Conservation (phyloP, 1,140 invertebrate genomes). For the Bombus cullumanus region DNA sequence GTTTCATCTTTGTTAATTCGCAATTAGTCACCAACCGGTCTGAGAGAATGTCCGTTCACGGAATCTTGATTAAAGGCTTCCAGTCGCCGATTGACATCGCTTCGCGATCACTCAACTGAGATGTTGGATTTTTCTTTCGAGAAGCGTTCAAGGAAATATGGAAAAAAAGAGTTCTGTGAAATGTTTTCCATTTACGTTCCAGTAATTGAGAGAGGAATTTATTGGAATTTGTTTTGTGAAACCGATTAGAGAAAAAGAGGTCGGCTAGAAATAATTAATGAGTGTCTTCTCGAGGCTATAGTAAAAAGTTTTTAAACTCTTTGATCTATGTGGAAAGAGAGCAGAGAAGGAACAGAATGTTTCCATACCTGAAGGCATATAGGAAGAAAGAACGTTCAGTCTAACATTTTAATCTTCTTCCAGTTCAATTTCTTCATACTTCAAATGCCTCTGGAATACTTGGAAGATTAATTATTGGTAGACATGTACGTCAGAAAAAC, state of each 20-base stretch:
- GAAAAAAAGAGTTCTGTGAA: background rate
- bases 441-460: background rate
- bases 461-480: background rate
- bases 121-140: background rate
- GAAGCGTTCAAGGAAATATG: background rate
- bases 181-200: background rate
- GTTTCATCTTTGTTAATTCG: constrained; percentile 23
- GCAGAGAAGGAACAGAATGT: too few relatives aligned
- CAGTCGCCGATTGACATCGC: background rate
- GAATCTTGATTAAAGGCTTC: background rate
- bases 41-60: background rate
- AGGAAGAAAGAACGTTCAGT: background rate
- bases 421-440: background rate
- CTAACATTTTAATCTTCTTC: background rate
- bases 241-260: background rate
- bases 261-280: background rate
- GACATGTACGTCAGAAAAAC: background rate
- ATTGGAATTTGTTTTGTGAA: background rate
- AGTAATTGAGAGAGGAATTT: background rate
- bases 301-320: background rate
- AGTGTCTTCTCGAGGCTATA: background rate
- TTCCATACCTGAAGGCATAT: too few relatives aligned
- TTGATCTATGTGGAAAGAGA: background rate
- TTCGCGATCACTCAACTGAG: background rate
- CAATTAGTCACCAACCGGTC: constrained; percentile 31